Evolutionary conservation across 2,888 invertebrate species (phyloP).

Genomic region (Geotrupes spiniger): DNA sequence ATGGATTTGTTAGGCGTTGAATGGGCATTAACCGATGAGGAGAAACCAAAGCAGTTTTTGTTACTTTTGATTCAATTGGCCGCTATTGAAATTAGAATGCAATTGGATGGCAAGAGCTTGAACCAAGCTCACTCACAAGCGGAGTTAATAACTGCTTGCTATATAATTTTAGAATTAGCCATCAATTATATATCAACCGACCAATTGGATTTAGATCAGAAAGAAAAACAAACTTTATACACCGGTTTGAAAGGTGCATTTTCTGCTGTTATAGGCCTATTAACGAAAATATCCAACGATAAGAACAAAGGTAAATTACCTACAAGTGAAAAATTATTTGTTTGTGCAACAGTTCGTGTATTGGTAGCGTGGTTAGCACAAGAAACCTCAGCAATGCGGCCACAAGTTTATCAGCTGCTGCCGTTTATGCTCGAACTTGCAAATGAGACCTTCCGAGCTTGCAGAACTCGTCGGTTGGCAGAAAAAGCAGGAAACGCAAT

Average conservation of each 20-base stretch:
- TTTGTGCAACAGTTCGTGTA: slow-evolving; percentile 82
- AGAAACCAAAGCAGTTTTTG: slow-evolving; percentile 78
- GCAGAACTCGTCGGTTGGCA: slow-evolving; percentile 63
- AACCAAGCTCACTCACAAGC: slow-evolving; percentile 75
- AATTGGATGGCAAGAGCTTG: slow-evolving; percentile 81
- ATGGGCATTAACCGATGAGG: slow-evolving; percentile 78
- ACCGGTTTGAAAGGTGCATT: slow-evolving; percentile 88
- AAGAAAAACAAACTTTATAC: slow-evolving; percentile 87
- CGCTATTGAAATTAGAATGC: slow-evolving; percentile 92
- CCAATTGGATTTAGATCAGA: slow-evolving; percentile 80
- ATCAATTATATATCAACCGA: slow-evolving; percentile 78
- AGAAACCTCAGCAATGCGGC: slow-evolving; percentile 84
- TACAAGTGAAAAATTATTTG: slow-evolving; percentile 70
- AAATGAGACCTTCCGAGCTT: slow-evolving; percentile 79
- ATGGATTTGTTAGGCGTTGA: slow-evolving; percentile 80
- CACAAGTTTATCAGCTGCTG: slow-evolving; percentile 75
- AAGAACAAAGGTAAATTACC: slow-evolving; percentile 69
- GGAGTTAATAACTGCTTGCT: slow-evolving; percentile 79
- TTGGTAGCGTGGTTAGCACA: slow-evolving; percentile 88
- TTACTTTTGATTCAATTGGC: slow-evolving; percentile 79
- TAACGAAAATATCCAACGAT: slow-evolving; percentile 71
- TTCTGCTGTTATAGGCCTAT: slow-evolving; percentile 72
- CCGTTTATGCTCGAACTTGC: slow-evolving; percentile 78
- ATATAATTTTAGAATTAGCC: slow-evolving; percentile 75
- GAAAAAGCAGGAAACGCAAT: slow-evolving; percentile 60